phyloP scores from a whole-genome alignment of 2,888 invertebrate genomes.

The Leptopilina syphax region DNA sequence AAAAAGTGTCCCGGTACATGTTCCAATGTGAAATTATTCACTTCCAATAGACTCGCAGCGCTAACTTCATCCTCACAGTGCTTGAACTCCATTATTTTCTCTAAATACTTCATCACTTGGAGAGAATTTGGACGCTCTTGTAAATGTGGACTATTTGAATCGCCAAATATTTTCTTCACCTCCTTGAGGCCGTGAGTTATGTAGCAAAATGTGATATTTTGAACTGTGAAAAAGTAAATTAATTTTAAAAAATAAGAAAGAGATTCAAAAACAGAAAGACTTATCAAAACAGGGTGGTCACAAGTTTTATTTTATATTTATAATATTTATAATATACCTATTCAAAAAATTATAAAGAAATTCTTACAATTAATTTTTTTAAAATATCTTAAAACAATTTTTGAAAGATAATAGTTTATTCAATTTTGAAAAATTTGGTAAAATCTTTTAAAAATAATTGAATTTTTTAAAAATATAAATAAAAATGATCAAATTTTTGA shows the following conservation, averaged over 20 bases:
- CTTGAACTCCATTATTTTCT: slow-evolving; percentile 68
- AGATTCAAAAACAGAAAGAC: too few species aligned
- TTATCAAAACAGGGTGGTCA: too few species aligned
- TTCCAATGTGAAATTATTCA: slow-evolving; percentile 80
- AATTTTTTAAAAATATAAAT: too few species aligned
- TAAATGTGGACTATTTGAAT: slow-evolving; percentile 63
- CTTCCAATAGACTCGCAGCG: slow-evolving; percentile 78
- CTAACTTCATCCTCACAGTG: slow-evolving; percentile 76
- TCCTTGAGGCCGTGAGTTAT: slow-evolving; percentile 79
- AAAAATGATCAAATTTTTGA: too few species aligned
- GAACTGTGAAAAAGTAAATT: slow-evolving; percentile 57
- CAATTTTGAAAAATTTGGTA: too few species aligned
- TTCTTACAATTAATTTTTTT: too few species aligned
- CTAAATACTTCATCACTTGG: slow-evolving; percentile 68
- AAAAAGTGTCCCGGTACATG: slow-evolving; percentile 84
- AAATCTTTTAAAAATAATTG: too few species aligned
- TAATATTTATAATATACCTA: too few species aligned
- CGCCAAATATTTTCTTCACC: slow-evolving; percentile 74
- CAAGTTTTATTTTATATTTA: too few species aligned
- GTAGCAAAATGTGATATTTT: slow-evolving; percentile 75
- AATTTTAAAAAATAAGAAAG: slow-evolving; percentile 18
- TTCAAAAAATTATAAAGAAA: too few species aligned
- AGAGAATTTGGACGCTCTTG: slow-evolving; percentile 71
- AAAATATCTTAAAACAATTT: too few species aligned
- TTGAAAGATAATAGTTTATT: too few species aligned